Evolutionary conservation across 2,888 invertebrate species (phyloP).

Genomic region (Catotricha subobsoleta): DNA sequence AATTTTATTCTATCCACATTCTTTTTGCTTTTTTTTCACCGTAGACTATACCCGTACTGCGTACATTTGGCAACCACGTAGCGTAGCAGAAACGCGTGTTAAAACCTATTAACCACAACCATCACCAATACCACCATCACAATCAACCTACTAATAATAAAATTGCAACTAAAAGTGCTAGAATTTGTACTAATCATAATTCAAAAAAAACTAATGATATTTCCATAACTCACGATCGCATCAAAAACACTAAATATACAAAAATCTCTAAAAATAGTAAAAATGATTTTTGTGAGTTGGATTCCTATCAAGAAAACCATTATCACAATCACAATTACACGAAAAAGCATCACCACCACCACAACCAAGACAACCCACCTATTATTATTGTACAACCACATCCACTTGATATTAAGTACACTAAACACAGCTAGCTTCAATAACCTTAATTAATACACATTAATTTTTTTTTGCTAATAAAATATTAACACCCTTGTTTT

Average conservation of each 20-base stretch:
- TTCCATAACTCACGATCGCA: neutral
- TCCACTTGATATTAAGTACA: too few relatives aligned
- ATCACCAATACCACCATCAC: constrained; percentile 15
- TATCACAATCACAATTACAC: constrained; percentile 1
- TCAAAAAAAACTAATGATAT: neutral
- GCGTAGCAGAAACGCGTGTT: constrained; percentile 32
- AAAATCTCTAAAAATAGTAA: constrained; percentile 7
- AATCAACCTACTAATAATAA: constrained; percentile 11
- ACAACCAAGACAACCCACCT: neutral
- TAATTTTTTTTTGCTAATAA: too few relatives aligned
- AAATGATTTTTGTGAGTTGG: constrained; percentile 11
- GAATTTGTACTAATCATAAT: constrained; percentile 8
- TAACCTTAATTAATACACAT: too few relatives aligned
- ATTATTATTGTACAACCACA: too few relatives aligned
- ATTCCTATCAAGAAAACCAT: constrained; percentile 8
- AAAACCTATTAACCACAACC: constrained; percentile 16
- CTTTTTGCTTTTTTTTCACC: constrained; percentile 14
- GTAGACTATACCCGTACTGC: constrained; percentile 30
- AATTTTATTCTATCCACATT: constrained; percentile 5
- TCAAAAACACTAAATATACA: constrained; percentile 3
- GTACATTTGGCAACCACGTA: constrained; percentile 31
- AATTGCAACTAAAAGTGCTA: constrained; percentile 13
- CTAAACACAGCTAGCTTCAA: too few relatives aligned
- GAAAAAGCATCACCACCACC: neutral
- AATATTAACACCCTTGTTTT: too few relatives aligned